phyloP scores from a whole-genome alignment of 30 jellyfish, hydroid and myxozoan species.

The Hydractinia symbiolongicarpus region DNA sequence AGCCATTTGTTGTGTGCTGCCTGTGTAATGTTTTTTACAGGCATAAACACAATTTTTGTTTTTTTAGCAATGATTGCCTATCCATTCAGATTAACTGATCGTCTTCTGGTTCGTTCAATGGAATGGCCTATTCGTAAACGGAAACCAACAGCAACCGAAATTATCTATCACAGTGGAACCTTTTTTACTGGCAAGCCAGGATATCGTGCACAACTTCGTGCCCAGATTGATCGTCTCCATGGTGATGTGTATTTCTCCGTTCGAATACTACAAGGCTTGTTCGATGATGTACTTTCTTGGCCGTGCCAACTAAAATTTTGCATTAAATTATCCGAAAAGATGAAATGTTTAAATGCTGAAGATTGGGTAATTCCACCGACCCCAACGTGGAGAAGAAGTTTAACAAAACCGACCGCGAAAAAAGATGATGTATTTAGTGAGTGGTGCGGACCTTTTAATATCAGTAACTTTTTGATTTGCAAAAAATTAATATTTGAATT shows the following conservation, averaged over 20 bases:
- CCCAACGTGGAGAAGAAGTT: slow-evolving; percentile 11
- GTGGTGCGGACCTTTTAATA: slow-evolving; percentile 38
- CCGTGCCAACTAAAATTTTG: slow-evolving; percentile 29
- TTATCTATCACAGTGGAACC: slow-evolving; percentile 30
- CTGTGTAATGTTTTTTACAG: too few relatives aligned
- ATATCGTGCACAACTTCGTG: slow-evolving; percentile 37
- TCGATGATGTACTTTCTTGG: slow-evolving; percentile 27
- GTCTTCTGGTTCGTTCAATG: slow-evolving; percentile 13
- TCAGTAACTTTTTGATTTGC: slow-evolving; percentile 20
- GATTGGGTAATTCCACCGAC: slow-evolving; percentile 29
- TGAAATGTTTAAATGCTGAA: slow-evolving; percentile 4
- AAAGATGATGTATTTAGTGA: slow-evolving; percentile 25
- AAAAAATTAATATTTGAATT: slow-evolving; percentile 8
- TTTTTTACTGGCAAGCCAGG: slow-evolving; percentile 36
- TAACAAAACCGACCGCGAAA: slow-evolving; percentile 18
- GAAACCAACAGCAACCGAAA: slow-evolving; percentile 20
- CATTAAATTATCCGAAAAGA: slow-evolving; percentile 14
- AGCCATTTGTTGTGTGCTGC: too few relatives aligned
- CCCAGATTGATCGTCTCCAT: slow-evolving; percentile 42
- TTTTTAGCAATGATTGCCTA: too few relatives aligned
- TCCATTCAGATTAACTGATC: slow-evolving; percentile 1
- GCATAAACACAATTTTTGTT: too few relatives aligned
- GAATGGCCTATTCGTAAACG: slow-evolving; percentile 33
- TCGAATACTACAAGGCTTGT: slow-evolving; percentile 37
- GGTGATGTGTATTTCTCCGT: slow-evolving; percentile 39